Conservation (phyloP, 2,113 vertebrate genomes). For the Tupaia tana region DNA sequence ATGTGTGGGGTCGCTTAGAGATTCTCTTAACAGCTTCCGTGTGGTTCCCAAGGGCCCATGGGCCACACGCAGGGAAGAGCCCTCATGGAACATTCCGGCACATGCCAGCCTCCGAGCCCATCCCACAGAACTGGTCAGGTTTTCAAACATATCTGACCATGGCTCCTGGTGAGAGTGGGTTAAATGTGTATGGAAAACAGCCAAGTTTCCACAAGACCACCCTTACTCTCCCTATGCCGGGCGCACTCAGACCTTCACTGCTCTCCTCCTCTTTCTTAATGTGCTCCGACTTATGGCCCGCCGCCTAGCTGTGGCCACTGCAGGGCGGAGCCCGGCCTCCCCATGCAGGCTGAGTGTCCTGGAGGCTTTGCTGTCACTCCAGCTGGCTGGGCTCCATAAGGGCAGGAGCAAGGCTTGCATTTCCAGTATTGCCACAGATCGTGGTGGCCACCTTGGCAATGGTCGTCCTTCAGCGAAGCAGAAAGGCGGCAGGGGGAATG, state of each 20-base stretch:
- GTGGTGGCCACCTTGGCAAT: neutral
- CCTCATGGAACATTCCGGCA: fast-evolving
- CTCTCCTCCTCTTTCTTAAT: neutral
- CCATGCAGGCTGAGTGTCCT: neutral
- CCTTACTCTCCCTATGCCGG: neutral
- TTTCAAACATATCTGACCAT: neutral
- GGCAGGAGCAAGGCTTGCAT: neutral
- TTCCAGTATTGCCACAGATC: neutral
- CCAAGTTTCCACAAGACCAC: neutral
- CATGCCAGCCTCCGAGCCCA: neutral
- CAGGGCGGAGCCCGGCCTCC: no score
- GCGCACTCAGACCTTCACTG: neutral
- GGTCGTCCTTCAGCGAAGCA: neutral
- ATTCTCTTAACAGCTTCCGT: neutral
- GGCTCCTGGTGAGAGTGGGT: neutral
- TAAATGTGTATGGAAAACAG: neutral
- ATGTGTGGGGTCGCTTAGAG: neutral
- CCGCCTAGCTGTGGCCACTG: no score
- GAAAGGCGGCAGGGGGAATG: neutral
- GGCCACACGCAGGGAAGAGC: neutral
- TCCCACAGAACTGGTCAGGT: neutral
- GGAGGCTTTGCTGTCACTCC: neutral
- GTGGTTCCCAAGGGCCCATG: neutral
- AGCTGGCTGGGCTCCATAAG: neutral
- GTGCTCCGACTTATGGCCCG: neutral